phyloP scores from a whole-genome alignment of 2,797 vertebrate genomes.

The Arvicola amphibius region DNA sequence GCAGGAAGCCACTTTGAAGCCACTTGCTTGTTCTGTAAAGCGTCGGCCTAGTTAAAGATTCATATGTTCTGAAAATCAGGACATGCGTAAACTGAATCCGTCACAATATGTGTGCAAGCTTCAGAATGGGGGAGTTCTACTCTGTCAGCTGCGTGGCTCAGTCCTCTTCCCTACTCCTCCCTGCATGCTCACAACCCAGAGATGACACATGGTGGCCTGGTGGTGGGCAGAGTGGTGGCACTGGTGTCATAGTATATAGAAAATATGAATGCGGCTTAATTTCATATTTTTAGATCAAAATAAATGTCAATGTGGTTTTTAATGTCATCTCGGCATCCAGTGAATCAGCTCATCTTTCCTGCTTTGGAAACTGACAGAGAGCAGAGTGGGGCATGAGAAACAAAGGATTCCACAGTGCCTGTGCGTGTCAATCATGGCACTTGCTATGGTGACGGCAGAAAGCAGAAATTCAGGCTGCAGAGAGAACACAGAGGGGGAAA shows the following conservation, averaged over 20 bases:
- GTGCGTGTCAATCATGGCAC: background rate
- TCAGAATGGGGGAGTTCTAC: background rate
- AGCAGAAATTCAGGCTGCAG: background rate
- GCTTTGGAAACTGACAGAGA: background rate
- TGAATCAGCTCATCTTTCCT: background rate
- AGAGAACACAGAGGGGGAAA: background rate
- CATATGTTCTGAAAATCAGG: background rate
- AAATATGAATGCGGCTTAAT: background rate
- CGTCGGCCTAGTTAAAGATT: constrained; percentile 4
- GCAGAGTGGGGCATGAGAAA: background rate
- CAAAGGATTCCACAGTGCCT: background rate
- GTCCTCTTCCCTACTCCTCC: too few relatives aligned
- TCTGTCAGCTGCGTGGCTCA: background rate
- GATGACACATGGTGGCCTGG: accelerated
- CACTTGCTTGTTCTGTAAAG: background rate
- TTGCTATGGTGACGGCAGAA: too few relatives aligned
- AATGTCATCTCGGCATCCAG: background rate
- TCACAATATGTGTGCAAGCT: background rate
- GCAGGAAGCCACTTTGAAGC: background rate
- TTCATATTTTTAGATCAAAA: background rate
- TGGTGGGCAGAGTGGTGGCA: background rate
- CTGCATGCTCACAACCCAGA: background rate
- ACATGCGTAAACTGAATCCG: background rate
- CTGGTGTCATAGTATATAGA: background rate
- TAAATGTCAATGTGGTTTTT: background rate